Evolutionary conservation across 2,113 vertebrate species (phyloP), one percentile per base, ranked within the genome.

Genomic region (Carassius carassius): DNA sequence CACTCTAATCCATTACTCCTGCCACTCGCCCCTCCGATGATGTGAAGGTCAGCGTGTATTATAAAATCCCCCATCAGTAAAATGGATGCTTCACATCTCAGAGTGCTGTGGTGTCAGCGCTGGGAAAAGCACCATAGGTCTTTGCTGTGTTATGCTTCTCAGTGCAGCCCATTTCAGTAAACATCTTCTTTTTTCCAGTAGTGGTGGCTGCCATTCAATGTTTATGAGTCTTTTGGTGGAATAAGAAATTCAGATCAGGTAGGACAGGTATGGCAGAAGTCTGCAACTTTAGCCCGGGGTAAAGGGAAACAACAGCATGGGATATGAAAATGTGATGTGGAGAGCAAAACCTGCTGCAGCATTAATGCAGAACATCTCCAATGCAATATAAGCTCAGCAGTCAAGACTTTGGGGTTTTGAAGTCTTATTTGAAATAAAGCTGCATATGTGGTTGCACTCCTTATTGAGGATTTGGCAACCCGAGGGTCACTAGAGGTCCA

Each of bases 211-310:
- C 32, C 67, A 37, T 56, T 82, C 63, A 37, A 21, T 60, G 67
- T 25, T 58, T 35, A 5, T 25, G 44, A 60, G 29, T 54, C 17
- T 32, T 85, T 72, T 49, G 58, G 44, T 92, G 90, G 91, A 86
- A 89, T 82, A 87, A 88, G 87, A 29, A 75, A 75, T 83, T 84
- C 74, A 78, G 25, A 29, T 54, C 83, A 69, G 23, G 82, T 70
- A 23, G 10, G 62, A 65, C 62, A 25, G 65, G 65, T 75, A 5
- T 9, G 9, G 65, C 47, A 16, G 44, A 63, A 16, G 72, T 16
- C 69, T 74, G 23, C 32, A 60, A 23, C 49, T 78, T 84, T 75
- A 83, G 62, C 83, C 74, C 14, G 32, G 62, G 49, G 63, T 63
- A 51, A 54, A 44, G 41, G 44, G 41, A 84, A 69, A 78, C 29